A percentile compares a stretch with the other conserved stretches of the same genome.
Conservation (phyloP, 2,113 vertebrate genomes). For the Epinephelus moara region DNA sequence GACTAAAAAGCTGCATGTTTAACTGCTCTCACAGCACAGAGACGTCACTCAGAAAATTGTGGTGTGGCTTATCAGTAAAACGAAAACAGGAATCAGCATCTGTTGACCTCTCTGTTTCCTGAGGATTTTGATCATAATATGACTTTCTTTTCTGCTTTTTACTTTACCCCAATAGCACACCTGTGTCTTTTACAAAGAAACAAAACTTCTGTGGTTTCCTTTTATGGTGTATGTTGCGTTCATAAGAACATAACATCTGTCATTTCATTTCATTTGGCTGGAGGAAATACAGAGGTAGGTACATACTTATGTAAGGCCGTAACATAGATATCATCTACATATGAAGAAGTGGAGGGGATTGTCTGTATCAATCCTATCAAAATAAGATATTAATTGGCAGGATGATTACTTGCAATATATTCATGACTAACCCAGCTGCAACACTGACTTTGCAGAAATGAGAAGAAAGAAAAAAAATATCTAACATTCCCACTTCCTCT, state of each 20-base stretch:
- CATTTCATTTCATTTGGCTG: neutral
- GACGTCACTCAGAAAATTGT: neutral
- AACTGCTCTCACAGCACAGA: neutral
- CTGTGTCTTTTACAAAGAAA: slow-evolving; percentile 59
- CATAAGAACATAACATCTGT: neutral
- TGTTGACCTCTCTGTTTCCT: neutral
- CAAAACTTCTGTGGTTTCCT: slow-evolving; percentile 31
- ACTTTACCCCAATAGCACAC: slow-evolving; percentile 24
- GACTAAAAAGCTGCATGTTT: neutral
- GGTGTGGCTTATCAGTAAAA: slow-evolving; percentile 13
- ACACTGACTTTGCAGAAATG: neutral
- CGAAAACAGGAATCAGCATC: slow-evolving; percentile 45
- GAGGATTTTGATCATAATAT: neutral
- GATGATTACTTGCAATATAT: neutral
- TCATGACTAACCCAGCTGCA: slow-evolving; percentile 28
- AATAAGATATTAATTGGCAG: neutral
- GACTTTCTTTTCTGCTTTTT: slow-evolving; percentile 58
- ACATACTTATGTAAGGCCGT: neutral
- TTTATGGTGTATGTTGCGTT: neutral
- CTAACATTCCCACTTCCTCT: slow-evolving; percentile 63
- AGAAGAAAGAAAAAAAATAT: slow-evolving; percentile 10
- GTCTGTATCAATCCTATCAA: neutral
- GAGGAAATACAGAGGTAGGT: neutral
- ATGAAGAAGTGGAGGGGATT: neutral
- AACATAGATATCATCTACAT: neutral